These are phyloP conservation scores for Pteronotus mesoamericanus DNA, from an alignment of 2,797 vertebrate genomes.

Conservation along the genomic window DNA sequence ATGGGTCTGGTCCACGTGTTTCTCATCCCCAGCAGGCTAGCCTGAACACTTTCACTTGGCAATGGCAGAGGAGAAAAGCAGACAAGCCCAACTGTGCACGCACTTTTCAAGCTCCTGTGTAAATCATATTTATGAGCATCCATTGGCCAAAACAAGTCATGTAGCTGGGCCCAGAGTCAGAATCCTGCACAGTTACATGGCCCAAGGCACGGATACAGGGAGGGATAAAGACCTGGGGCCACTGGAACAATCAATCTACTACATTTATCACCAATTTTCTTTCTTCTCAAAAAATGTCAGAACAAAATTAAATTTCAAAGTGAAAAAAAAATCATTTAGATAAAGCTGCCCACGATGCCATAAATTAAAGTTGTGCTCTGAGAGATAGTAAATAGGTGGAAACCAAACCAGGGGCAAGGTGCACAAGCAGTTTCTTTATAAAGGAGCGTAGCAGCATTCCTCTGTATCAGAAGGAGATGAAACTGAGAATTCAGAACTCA, in stretches of 20 bases:
- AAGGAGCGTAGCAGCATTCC: background rate
- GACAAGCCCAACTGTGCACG: background rate
- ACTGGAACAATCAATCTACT: background rate
- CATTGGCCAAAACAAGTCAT: background rate
- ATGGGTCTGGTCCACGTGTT: background rate
- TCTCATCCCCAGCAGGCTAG: background rate
- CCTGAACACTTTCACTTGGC: too few species aligned
- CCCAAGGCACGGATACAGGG: too few species aligned
- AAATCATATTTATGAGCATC: background rate
- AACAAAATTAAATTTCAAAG: constrained; percentile 13
- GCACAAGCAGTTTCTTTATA: background rate
- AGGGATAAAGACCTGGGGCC: background rate
- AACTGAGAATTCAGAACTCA: background rate
- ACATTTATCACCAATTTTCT: background rate
- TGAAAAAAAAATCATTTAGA: background rate
- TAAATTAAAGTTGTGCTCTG: background rate
- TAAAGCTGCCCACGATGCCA: background rate
- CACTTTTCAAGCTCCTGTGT: background rate
- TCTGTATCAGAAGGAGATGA: background rate
- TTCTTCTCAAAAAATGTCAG: background rate
- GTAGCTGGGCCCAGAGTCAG: background rate
- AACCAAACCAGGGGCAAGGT: background rate
- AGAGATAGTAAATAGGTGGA: background rate
- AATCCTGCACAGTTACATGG: rapidly evolving
- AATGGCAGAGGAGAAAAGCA: background rate